Evolutionary conservation across 2,888 invertebrate species (phyloP).

Genomic region (Calliopum simillimum): DNA sequence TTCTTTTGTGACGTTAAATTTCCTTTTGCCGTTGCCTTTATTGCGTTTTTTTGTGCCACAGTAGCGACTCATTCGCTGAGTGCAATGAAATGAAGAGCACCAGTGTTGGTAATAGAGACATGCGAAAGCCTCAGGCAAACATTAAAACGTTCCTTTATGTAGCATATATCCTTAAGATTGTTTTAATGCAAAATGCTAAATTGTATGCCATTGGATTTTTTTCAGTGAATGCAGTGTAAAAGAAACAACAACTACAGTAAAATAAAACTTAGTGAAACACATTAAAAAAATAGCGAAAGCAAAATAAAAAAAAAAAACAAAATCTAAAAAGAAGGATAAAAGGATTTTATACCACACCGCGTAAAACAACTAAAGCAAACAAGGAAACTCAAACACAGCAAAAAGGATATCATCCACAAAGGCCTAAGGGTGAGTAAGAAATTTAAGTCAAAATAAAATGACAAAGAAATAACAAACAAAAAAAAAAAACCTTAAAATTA

Average conservation of each 20-base stretch:
- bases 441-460: too few species aligned
- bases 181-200: not conserved
- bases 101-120: too few species aligned
- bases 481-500: not conserved
- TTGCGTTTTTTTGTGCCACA: too few species aligned
- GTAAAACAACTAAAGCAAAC: not conserved
- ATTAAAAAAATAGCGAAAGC: not conserved
- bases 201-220: not conserved
- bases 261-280: not conserved
- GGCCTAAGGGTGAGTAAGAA: too few species aligned
- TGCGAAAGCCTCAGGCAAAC: too few species aligned
- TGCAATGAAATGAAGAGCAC: too few species aligned
- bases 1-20: too few species aligned
- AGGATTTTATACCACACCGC: not conserved
- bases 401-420: too few species aligned
- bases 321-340: not conserved
- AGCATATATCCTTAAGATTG: not conserved
- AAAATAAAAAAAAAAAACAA: not conserved
- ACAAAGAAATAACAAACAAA: not conserved
- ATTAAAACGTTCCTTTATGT: too few species aligned
- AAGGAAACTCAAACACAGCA: not conserved
- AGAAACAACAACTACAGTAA: not conserved
- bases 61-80: too few species aligned
- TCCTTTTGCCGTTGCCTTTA: too few species aligned
- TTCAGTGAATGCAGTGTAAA: slow-evolving; percentile 1